Base-by-base conservation (phyloP, 2,113 vertebrate species). In the Daphoenositta chrysoptera region DNA sequence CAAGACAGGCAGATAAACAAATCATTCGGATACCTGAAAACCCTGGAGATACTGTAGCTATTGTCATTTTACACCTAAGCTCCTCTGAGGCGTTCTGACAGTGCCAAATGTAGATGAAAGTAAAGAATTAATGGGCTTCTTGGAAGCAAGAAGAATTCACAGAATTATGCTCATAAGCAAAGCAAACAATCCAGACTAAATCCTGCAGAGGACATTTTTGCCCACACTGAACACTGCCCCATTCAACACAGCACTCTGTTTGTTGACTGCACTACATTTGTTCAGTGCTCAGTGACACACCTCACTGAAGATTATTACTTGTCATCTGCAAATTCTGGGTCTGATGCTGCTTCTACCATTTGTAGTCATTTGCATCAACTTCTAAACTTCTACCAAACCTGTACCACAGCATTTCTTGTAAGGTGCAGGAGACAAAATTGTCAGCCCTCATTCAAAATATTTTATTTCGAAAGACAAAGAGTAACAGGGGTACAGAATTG, bases 61-160 rank as follows among this genome's bases (percentile, higher is more conserved):
- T 94, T 95, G 92, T 92, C 71, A 51, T 90, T 83, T 90, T 91
- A 91, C 79, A 93, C 92, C 96, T 91, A 66, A 94, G 79, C 54
- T 70, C 76, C 87, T 90, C 45, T 68, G 72, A 87, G 84, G 63
- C 44, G 1, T 68, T 83, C 79, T 42, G 64, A 83, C 82, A 50
- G 68, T 11, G 71, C 63, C 65, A 93, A 93, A 88, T 9, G 35
- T 4, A 63, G 76, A 70, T 35, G 48, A 77, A 94, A 94, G 87
- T 45, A 79, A 73, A 78, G 72, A 82, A 88, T 76, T 77, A 79
- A 93, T 13, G 42, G 42, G 39, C 39, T 83, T 58, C 75, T 80
- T 73, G 58, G 63, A 97, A 96, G 54, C 20, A 42, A 80, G 77
- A 92, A 83, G 39, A 90, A 93, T 73, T 77, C 80, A 78, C 33